These are phyloP conservation scores for Hydrozoanthus tunicans DNA, from an alignment of 64 coral and sea anemone species.

Conservation along the genomic window DNA sequence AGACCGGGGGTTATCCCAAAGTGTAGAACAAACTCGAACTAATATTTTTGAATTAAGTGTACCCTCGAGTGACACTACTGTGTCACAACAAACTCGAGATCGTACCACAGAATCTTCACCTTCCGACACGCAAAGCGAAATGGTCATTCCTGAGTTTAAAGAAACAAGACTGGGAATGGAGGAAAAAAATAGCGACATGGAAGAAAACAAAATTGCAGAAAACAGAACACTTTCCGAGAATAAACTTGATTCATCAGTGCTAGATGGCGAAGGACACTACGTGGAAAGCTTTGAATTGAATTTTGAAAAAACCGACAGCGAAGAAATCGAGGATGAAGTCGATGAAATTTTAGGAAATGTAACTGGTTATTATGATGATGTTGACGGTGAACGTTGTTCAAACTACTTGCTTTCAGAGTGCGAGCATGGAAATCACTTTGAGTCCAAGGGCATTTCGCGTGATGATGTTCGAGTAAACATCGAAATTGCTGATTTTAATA, in stretches of 20 bases:
- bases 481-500: neutral
- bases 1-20: neutral
- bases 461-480: neutral
- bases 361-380: constrained; percentile 2
- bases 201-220: constrained; percentile 8
- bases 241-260: neutral
- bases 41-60: neutral
- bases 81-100: neutral
- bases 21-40: neutral
- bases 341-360: constrained; percentile 44
- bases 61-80: neutral
- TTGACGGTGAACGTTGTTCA: neutral
- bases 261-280: neutral
- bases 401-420: neutral
- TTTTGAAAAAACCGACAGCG: neutral
- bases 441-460: neutral
- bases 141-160: neutral
- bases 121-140: neutral
- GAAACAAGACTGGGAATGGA: neutral
- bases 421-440: neutral
- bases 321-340: constrained; percentile 41
- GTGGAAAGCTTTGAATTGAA: neutral
- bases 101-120: neutral
- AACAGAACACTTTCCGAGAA: neutral
- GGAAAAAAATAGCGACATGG: neutral